Conservation (phyloP, 2,888 invertebrate genomes). For the Pheosia gnoma region DNA sequence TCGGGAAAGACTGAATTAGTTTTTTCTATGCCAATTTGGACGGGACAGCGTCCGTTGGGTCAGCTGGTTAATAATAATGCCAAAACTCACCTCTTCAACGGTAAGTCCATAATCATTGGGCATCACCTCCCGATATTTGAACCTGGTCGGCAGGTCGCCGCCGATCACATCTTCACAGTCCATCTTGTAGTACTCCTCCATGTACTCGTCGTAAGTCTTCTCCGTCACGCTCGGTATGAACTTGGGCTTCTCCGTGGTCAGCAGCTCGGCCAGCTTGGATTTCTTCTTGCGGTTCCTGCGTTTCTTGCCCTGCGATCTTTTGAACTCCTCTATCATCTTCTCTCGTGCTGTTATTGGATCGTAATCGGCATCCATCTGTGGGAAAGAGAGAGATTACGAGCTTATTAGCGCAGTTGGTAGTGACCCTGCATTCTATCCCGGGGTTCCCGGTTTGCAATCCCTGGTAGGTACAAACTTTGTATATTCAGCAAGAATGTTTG, state of each 20-base stretch:
- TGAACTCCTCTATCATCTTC: conserved; percentile 82
- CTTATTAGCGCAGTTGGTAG: no score
- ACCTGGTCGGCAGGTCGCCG: conserved; percentile 95
- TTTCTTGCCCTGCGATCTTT: conserved; percentile 82
- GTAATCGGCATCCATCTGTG: conserved; percentile 95
- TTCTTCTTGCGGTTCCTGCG: conserved; percentile 85
- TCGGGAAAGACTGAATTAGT: no score
- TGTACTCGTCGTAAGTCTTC: conserved; percentile 91
- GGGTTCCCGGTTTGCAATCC: no score
- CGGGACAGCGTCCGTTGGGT: no score
- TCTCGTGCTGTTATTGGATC: conserved; percentile 82
- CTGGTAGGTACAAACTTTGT: no score
- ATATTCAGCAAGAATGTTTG: no score
- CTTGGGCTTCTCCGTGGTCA: conserved; percentile 90
- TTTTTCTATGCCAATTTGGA: no score
- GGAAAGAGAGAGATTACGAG: no score
- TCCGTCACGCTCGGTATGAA: conserved; percentile 90
- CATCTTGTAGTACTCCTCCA: conserved; percentile 97
- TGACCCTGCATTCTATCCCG: no score
- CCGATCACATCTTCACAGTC: conserved; percentile 98
- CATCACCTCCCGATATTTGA: conserved; percentile 95
- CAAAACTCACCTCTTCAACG: conserved; percentile 90
- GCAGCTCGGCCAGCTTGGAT: conserved; percentile 89
- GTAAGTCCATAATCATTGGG: conserved; percentile 96
- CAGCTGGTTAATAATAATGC: not conserved